Conservation (phyloP, 2,888 invertebrate genomes). For the Hemistola chrysoprasaria region DNA sequence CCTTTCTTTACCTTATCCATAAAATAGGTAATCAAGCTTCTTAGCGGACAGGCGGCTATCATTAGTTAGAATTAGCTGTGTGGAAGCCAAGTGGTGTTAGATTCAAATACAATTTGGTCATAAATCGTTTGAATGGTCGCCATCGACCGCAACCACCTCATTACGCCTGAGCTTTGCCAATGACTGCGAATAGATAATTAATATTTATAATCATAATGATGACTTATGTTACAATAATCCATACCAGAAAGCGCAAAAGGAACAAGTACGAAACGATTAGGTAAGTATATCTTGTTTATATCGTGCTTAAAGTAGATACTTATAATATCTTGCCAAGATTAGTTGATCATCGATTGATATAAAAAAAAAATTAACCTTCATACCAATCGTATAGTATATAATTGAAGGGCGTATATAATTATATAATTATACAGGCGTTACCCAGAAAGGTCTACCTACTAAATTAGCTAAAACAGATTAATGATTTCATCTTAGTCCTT, state of each 20-base stretch:
- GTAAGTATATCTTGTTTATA: no score
- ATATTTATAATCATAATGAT: slow-evolving; percentile 55
- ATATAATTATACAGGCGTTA: slow-evolving; percentile 3
- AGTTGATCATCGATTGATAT: no score
- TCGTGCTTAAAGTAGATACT: no score
- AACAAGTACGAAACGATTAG: no score
- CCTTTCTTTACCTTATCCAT: slow-evolving; percentile 21
- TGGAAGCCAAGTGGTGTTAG: slow-evolving; percentile 25
- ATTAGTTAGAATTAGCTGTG: slow-evolving; percentile 43
- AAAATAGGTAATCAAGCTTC: slow-evolving; percentile 33
- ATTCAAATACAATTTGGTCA: slow-evolving; percentile 37
- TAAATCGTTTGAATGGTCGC: slow-evolving; percentile 51
- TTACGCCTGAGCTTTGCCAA: slow-evolving; percentile 42
- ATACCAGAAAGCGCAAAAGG: no score
- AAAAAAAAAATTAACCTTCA: no score
- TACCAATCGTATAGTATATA: neutral
- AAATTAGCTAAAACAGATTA: slow-evolving; percentile 2
- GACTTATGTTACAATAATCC: slow-evolving; percentile 46
- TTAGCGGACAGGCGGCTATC: slow-evolving; percentile 33
- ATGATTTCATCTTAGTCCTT: slow-evolving; percentile 16
- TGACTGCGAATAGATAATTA: slow-evolving; percentile 49
- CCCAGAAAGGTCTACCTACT: slow-evolving; percentile 4
- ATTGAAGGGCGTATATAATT: neutral
- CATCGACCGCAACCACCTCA: slow-evolving; percentile 43
- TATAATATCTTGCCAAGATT: no score